Conservation (phyloP, 1,140 invertebrate species). For the Microplitis demolitor region DNA sequence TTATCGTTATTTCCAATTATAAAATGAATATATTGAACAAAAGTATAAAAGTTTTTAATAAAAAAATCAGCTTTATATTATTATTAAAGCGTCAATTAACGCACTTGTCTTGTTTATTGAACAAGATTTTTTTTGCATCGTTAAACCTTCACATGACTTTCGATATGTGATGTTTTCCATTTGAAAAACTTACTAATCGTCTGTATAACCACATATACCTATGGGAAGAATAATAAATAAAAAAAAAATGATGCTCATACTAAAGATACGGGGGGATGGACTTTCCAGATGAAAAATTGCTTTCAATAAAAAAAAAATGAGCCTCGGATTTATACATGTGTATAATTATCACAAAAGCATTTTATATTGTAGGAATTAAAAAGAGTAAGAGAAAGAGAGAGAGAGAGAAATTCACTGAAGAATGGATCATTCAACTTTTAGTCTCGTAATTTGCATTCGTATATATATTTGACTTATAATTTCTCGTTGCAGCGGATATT, state of each 20-base stretch:
- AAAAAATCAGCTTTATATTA: not conserved
- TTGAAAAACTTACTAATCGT: not conserved
- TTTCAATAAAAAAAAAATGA: not conserved
- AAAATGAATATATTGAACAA: not conserved
- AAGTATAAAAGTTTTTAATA: not conserved
- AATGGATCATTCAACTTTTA: conserved; percentile 1
- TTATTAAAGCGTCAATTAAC: not conserved
- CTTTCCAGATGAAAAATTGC: conserved; percentile 8
- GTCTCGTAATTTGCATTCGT: not conserved
- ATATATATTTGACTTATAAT: not conserved
- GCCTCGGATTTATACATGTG: not conserved
- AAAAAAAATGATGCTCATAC: not conserved
- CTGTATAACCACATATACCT: not conserved
- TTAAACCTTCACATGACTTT: not conserved
- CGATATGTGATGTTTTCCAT: conserved; percentile 2
- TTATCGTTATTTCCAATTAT: conserved; percentile 1
- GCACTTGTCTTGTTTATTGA: not conserved
- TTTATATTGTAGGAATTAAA: not conserved
- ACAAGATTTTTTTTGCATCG: not conserved
- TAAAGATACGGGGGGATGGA: not conserved
- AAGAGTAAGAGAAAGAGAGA: not conserved
- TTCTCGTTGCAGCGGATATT: not conserved
- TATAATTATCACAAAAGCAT: not conserved
- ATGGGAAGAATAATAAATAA: not conserved
- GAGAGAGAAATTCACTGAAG: not conserved